Percentiles rank a stretch among this genome's conserved stretches.
phyloP scores from a whole-genome alignment of 1,140 invertebrate species.

The Zaprionus kolodkinae region DNA sequence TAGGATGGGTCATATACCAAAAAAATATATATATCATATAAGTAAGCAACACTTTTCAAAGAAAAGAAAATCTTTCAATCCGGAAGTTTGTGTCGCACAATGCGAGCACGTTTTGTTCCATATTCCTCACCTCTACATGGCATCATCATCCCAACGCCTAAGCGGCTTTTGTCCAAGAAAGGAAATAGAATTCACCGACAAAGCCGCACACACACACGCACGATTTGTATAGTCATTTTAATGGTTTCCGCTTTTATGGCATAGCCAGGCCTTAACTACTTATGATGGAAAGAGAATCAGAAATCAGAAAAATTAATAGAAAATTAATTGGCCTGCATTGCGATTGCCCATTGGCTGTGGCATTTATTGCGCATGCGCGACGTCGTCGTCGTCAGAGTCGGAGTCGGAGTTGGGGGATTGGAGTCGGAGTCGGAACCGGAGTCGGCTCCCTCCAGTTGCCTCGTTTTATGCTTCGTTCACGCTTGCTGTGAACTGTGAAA shows the following conservation, averaged over 20 bases:
- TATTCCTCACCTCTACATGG: slow-evolving; percentile 12
- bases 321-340: slow-evolving; percentile 72
- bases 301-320: slow-evolving; percentile 67
- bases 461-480: slow-evolving; percentile 67
- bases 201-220: slow-evolving; percentile 10
- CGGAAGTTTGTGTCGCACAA: slow-evolving; percentile 71
- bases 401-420: too few species aligned
- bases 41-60: background rate
- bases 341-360: slow-evolving; percentile 38
- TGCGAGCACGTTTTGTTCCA: slow-evolving; percentile 45
- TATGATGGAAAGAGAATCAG: slow-evolving; percentile 33
- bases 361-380: slow-evolving; percentile 70
- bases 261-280: slow-evolving; percentile 12
- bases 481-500: slow-evolving; percentile 47
- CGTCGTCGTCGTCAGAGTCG: background rate
- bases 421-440: too few species aligned
- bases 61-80: slow-evolving; percentile 54
- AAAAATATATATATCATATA: background rate
- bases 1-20: background rate
- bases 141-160: slow-evolving; percentile 31
- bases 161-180: slow-evolving; percentile 75
- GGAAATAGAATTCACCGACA: slow-evolving; percentile 68
- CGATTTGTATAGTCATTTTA: slow-evolving; percentile 69
- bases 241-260: slow-evolving; percentile 78
- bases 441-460: slow-evolving; percentile 28